A percentile compares a stretch with the other conserved stretches of the same genome.
Evolutionary conservation across 1,140 invertebrate species (phyloP).

Genomic region (Achroia grisella): DNA sequence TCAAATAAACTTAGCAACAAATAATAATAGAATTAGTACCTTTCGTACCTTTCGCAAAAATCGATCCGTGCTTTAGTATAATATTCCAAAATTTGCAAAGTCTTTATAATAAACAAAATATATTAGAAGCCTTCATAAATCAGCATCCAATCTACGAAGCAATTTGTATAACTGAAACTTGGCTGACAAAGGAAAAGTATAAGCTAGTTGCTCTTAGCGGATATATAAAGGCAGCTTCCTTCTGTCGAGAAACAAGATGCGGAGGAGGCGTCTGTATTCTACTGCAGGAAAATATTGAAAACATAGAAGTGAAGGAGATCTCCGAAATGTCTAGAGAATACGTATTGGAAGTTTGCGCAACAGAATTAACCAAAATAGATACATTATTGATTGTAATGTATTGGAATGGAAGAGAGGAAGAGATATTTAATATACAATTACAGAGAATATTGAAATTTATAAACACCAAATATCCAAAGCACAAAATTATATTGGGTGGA

Average conservation of each 20-base stretch:
- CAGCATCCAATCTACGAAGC: slow-evolving; percentile 3
- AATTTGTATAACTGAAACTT: slow-evolving; percentile 7
- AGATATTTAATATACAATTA: slow-evolving; percentile 1
- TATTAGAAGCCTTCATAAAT: slow-evolving; percentile 7
- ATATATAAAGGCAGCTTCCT: slow-evolving; percentile 8
- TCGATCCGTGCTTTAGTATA: background rate
- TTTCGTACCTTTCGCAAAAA: background rate
- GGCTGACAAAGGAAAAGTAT: slow-evolving; percentile 3
- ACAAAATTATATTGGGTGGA: slow-evolving; percentile 8
- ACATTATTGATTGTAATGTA: slow-evolving; percentile 1
- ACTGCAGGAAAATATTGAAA: slow-evolving; percentile 4
- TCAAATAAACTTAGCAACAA: background rate
- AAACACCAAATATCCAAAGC: slow-evolving; percentile 1
- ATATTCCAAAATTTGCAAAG: too few relatives aligned
- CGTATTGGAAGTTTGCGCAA: slow-evolving; percentile 6
- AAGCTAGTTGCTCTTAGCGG: slow-evolving; percentile 1
- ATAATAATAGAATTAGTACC: too few relatives aligned
- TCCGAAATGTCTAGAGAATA: slow-evolving; percentile 8
- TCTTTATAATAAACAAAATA: slow-evolving; percentile 7
- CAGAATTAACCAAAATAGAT: slow-evolving; percentile 3
- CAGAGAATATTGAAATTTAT: too few relatives aligned
- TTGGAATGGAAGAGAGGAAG: slow-evolving; percentile 8
- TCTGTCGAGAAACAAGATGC: background rate
- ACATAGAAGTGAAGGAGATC: slow-evolving; percentile 2
- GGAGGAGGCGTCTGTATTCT: slow-evolving; percentile 11